Base-by-base conservation (phyloP, 2,113 vertebrate genomes). In the Anser brachyrhynchus region DNA sequence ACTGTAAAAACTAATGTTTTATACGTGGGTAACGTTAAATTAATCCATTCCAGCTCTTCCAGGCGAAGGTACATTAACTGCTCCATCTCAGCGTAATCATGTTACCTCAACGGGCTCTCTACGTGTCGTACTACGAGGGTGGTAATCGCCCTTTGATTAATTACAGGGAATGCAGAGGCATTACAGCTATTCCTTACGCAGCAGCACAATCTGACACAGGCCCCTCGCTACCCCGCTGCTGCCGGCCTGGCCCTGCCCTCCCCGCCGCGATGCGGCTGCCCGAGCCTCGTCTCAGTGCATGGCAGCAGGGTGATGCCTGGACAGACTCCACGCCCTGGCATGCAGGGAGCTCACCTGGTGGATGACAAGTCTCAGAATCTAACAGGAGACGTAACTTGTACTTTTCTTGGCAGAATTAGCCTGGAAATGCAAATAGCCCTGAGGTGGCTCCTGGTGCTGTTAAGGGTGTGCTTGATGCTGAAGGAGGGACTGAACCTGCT, bases 1-100 rank as follows among this genome's bases (percentile, higher is more conserved):
- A 37, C 52, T 83, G 72, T 75, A 87, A 90, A 90, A 93, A 55
- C 21, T 10, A 26, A 44, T 66, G 51, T 85, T 94, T 95, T 92
- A 71, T 69, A 90, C 59, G 75, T 18, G 62, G 71, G 67, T 66
- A 79, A 87, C 0, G 2, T 72, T 89, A 44, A 84, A 89, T 87
- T 54, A 86, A 89, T 72, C 66, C 67, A 41, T 49, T 54, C 58
- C 89, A 86, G 52, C 64, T 26, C 76, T 73, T 87, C 57, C 72
- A 71, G 88, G 69, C 1, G 1, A 75, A 94, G 87, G 77, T 37
- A 57, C 75, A 62, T 79, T 54, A 79, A 61, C 58, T 73, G 54
- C 88, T 91, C 49, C 72, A 71, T 65, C 87, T 80, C 37, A 3
- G 49, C 72, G 33, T 33, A 59, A 95, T 85, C 85, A 14, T 7